Evolutionary conservation across 2,797 vertebrate genomes (phyloP), one percentile per base, ranked within the genome.

Genomic region (Bovichtus diacanthus): DNA sequence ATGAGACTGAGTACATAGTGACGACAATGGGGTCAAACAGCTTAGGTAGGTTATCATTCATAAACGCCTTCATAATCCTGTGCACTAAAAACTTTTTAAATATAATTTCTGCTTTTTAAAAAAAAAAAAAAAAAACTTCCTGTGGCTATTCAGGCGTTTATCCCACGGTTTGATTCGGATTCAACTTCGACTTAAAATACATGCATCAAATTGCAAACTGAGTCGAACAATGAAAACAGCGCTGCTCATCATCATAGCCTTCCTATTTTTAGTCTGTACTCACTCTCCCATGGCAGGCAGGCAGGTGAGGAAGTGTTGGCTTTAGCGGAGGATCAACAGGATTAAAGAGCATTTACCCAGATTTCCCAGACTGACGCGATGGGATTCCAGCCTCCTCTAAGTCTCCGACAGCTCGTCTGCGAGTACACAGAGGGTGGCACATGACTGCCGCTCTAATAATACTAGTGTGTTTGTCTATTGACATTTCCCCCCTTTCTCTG

Each of bases 251-350:
- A 50, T 84, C 54, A 19, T 43, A 59, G 70, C 75, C 65, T 51
- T 83, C 75, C 72, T 88, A 84, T 87, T 88, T 88, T 62, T 70
- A 78, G 68, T 60, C 51, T 78, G 54, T 36, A 36, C 82, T 88
- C 89, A 87, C 84, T 90, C 91, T 93, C 92, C 92, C 93, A 91
- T 84, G 92, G 86, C 91, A 67, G 77, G 66, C 88, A 70, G 77
- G 86, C 90, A 91, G 93, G 90, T 92, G 90, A 93, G 94, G 95
- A 95, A 95, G 92, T 86, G 84, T 92, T 91, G 88, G 93, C 89
- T 95, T 95, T 89, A 89, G 81, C 70, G 2, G 80, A 62, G 86
- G 93, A 92, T 95, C 91, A 92, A 66, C 88, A 27, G 92, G 93
- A 95, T 95, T 95, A 94, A 80, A 79, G 78, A 74, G 92, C 87